phyloP scores from a whole-genome alignment of 64 coral and sea anemone genomes.

The Stichodactyla helianthus region DNA sequence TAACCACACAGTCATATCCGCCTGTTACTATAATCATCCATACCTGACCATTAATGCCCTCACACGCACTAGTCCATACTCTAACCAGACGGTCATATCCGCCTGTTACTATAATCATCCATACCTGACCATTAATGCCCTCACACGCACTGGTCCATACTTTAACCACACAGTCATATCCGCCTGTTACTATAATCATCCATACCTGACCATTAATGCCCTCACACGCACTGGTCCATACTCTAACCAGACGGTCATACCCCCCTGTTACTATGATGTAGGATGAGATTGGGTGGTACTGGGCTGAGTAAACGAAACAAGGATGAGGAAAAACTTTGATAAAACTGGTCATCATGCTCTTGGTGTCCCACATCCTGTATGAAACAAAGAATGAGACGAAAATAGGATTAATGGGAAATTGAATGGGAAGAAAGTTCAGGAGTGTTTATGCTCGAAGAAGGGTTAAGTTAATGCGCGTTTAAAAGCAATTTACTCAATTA shows the following conservation, averaged over 20 bases:
- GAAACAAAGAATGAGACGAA: neutral
- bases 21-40: conserved; percentile 71
- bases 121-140: conserved; percentile 52
- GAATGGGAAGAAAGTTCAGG: no score
- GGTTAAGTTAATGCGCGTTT: no score
- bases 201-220: conserved; percentile 81
- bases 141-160: conserved; percentile 88
- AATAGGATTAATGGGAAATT: neutral
- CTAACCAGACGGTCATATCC: conserved; percentile 84
- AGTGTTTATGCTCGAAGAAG: neutral
- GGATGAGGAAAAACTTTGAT: conserved; percentile 87
- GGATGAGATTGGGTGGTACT: conserved; percentile 67
- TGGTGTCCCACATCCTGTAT: conserved; percentile 74
- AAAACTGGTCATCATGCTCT: conserved; percentile 62
- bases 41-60: conserved; percentile 53
- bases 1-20: conserved; percentile 80
- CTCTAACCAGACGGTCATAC: conserved; percentile 77
- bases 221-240: conserved; percentile 75
- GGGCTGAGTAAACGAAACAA: conserved; percentile 93
- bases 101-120: conserved; percentile 72
- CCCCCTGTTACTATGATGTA: conserved; percentile 86
- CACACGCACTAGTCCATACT: conserved; percentile 75
- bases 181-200: conserved; percentile 75
- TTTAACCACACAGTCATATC: conserved; percentile 76
- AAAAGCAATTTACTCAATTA: no score